These are phyloP conservation scores for Cranoglanis bouderius DNA, from an alignment of 2,113 vertebrate genomes.

Conservation along the genomic window DNA sequence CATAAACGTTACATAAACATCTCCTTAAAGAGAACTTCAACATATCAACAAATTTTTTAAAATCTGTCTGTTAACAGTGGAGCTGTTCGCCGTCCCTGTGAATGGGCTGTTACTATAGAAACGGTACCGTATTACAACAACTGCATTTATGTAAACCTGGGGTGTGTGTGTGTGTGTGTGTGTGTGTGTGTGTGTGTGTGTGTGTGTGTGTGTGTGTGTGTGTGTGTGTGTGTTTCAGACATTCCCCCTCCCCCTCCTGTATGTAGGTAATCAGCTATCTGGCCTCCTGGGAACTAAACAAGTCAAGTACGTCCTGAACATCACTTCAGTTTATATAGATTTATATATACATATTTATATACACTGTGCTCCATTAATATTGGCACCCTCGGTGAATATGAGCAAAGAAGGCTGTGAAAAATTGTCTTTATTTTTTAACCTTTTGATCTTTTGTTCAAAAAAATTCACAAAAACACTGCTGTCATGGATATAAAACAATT, in stretches of 20 bases:
- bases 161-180: too few relatives aligned
- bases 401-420: too few relatives aligned
- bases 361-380: too few relatives aligned
- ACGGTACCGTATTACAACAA: not conserved
- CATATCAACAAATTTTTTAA: not conserved
- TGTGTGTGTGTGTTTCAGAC: conserved; percentile 71
- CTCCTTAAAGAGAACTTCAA: not conserved
- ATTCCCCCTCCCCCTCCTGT: conserved; percentile 96
- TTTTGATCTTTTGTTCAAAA: too few relatives aligned
- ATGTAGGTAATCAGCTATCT: conserved; percentile 95
- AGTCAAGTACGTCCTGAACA: conserved; percentile 80
- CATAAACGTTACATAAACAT: not conserved
- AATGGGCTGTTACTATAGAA: not conserved
- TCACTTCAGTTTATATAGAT: not conserved
- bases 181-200: too few relatives aligned
- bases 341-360: not conserved
- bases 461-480: too few relatives aligned
- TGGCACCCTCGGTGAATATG: too few relatives aligned
- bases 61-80: too few relatives aligned
- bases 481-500: too few relatives aligned
- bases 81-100: not conserved
- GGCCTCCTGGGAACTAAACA: conserved; percentile 95
- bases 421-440: too few relatives aligned
- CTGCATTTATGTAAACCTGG: not conserved
- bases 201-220: conserved; percentile 6